A percentile compares a stretch with the other conserved stretches of the same genome.
phyloP scores from a whole-genome alignment of 2,888 invertebrate species.

The Cosmia trapezina region DNA sequence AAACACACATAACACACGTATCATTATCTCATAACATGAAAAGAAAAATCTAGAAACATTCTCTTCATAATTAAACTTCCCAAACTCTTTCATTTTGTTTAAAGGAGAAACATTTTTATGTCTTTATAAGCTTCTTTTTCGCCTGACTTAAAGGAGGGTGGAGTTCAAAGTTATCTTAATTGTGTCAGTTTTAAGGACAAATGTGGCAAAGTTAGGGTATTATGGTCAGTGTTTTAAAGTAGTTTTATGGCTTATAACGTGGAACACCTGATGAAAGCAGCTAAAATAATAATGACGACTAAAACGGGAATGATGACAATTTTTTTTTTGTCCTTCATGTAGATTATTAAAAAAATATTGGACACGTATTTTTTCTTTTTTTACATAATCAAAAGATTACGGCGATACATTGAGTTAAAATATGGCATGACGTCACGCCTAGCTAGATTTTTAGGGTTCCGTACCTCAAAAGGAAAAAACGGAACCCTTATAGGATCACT shows the following conservation, averaged over 20 bases:
- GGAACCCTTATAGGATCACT: too few relatives aligned
- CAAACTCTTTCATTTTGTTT: constrained; percentile 4
- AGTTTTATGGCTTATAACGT: background rate
- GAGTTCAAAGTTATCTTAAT: constrained; percentile 1
- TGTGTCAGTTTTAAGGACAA: background rate
- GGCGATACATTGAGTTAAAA: too few relatives aligned
- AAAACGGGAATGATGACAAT: too few relatives aligned
- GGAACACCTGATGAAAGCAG: background rate
- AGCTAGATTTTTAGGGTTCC: too few relatives aligned
- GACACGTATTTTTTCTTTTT: too few relatives aligned
- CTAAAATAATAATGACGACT: too few relatives aligned
- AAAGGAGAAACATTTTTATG: background rate
- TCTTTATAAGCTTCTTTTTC: constrained; percentile 10
- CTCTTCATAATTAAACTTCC: constrained; percentile 1
- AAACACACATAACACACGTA: background rate
- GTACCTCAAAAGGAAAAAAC: too few relatives aligned
- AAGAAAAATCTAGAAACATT: constrained; percentile 6
- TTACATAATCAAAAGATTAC: too few relatives aligned
- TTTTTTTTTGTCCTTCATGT: too few relatives aligned
- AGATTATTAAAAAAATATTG: too few relatives aligned
- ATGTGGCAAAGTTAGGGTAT: background rate
- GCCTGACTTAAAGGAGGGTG: background rate
- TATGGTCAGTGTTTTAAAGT: background rate
- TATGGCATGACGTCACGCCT: too few relatives aligned
- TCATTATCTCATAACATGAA: background rate